Evolutionary conservation across 2,888 invertebrate genomes (phyloP), one percentile per base, ranked within the genome.

Genomic region (Pandemis cinnamomeana): DNA sequence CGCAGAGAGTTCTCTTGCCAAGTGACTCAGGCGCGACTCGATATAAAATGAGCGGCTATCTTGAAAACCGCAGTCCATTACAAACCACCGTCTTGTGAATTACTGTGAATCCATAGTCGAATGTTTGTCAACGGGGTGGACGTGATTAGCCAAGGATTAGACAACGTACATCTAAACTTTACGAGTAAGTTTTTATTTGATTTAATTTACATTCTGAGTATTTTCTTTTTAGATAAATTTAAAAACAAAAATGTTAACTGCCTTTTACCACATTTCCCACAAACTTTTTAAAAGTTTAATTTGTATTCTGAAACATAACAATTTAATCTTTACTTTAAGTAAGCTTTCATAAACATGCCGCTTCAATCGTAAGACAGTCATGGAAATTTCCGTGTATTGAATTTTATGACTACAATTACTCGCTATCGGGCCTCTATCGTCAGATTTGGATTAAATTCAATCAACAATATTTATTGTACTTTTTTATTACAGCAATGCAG

Each of bases 51-150:
- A 81, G 80, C 80, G 78, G 79, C 78, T 79, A 81, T 82, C 83
- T 81, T 78, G 79, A 79, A 83, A 77, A 78, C 80, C 83, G 82
- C 92, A 93, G 87, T 92, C 83, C 77, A 81, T 82, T 84, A 81
- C 82, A 80, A 82, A 80, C 82, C 83, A 76, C 66, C 79, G 80
- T 61, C 51, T 70, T 68, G 71, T 60, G 42, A 67, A 69, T 73
- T 15, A 71, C 71, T 67, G 61, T 66, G 76, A 68, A 61, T 72
- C 66, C 63, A 77, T 48, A 80, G 78, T 79, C 88, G 84, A 84
- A 93, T 93, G 93, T 92, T 92, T 87, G 84, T 89, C 81, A 89
- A 91, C 86, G 86, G 89, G 80, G 89, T 90, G 72, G 86, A 89
- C 80, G 80, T 84, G 79, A 91, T 93, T 81, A 88, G 86, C 78